Conservation (phyloP, 1,140 invertebrate genomes). For the Papilio polytes region DNA sequence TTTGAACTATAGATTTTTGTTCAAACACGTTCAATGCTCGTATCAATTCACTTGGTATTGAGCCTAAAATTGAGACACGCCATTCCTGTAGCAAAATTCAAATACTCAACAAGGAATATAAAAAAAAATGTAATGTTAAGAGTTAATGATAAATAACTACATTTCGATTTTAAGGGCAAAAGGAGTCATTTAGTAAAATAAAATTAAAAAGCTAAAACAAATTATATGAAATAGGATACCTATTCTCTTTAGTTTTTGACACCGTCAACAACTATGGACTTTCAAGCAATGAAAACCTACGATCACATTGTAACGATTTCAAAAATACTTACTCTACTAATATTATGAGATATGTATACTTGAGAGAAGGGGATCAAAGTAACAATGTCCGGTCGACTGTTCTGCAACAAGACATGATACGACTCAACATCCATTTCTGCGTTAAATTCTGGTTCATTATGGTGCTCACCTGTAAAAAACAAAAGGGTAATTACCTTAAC, state of each 20-base stretch:
- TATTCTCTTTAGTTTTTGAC: no score
- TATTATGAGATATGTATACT: slow-evolving; percentile 44
- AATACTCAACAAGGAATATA: slow-evolving; percentile 19
- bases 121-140: not conserved
- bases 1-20: slow-evolving; percentile 45
- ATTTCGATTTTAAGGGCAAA: no score
- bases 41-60: slow-evolving; percentile 58
- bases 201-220: no score
- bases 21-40: slow-evolving; percentile 61
- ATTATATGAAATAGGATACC: no score
- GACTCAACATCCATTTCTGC: slow-evolving; percentile 65
- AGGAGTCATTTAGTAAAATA: no score
- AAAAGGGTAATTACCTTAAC: not conserved
- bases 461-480: slow-evolving; percentile 50
- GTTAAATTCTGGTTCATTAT: slow-evolving; percentile 62
- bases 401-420: slow-evolving; percentile 53
- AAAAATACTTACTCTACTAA: slow-evolving; percentile 48
- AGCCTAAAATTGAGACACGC: slow-evolving; percentile 57
- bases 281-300: no score
- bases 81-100: slow-evolving; percentile 55
- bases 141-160: not conserved
- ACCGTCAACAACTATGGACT: no score
- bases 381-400: slow-evolving; percentile 51
- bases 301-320: no score
- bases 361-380: slow-evolving; percentile 65